Percentiles rank a stretch among this genome's conserved stretches.
Evolutionary conservation across 2,888 invertebrate genomes (phyloP).

Genomic region (Sipha maydis): DNA sequence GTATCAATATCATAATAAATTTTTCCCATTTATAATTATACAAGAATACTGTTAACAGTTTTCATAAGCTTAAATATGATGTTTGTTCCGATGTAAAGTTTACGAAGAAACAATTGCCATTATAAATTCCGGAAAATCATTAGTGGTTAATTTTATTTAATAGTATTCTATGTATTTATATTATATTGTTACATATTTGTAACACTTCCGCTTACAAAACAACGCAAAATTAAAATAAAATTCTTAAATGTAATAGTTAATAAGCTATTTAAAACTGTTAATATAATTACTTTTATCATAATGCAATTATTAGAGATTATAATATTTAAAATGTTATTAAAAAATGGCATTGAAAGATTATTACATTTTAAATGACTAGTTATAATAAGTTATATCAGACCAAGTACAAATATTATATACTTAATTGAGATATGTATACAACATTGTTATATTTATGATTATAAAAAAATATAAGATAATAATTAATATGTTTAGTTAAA

Average conservation of each 20-base stretch:
- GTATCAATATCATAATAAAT: neutral
- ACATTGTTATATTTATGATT: too few species aligned
- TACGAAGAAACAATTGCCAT: slow-evolving; percentile 24
- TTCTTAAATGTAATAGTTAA: neutral
- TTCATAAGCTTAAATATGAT: slow-evolving; percentile 10
- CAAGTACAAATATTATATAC: too few species aligned
- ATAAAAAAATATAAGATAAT: too few species aligned
- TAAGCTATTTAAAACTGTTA: neutral
- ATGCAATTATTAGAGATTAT: too few species aligned
- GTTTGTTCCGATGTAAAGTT: slow-evolving; percentile 34
- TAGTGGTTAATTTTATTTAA: slow-evolving; percentile 26
- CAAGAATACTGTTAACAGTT: neutral
- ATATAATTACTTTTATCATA: too few species aligned
- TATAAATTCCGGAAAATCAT: slow-evolving; percentile 21
- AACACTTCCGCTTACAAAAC: neutral
- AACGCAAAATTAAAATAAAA: neutral
- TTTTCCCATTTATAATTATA: slow-evolving; percentile 7
- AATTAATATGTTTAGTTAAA: too few species aligned
- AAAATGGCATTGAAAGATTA: too few species aligned
- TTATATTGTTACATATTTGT: too few species aligned
- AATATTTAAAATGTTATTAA: too few species aligned
- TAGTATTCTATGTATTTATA: slow-evolving; percentile 2
- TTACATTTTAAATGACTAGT: too few species aligned
- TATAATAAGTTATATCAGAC: too few species aligned
- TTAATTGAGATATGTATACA: too few species aligned